These are phyloP conservation scores for Amphiprion clarkii DNA, from an alignment of 2,797 vertebrate genomes.

Conservation along the genomic window DNA sequence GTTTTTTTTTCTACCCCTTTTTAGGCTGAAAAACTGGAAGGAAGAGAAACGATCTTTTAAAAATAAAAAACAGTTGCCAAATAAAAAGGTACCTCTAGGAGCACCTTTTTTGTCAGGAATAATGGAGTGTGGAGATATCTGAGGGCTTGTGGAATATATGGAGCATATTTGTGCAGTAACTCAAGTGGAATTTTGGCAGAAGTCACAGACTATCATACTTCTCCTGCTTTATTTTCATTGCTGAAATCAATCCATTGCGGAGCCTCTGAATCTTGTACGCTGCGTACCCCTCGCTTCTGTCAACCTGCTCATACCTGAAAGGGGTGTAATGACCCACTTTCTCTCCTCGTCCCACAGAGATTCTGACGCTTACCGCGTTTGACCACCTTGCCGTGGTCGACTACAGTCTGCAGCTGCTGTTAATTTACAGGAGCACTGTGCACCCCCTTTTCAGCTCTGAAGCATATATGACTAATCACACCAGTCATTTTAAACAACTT, in stretches of 20 bases:
- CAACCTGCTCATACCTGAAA: conserved; percentile 72
- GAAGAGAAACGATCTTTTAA: conserved; percentile 12
- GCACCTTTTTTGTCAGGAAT: conserved; percentile 58
- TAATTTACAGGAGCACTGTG: conserved; percentile 81
- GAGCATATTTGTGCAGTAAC: conserved; percentile 69
- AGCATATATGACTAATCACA: conserved; percentile 89
- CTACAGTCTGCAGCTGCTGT: conserved; percentile 83
- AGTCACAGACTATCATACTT: conserved; percentile 57
- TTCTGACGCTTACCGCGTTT: conserved; percentile 79
- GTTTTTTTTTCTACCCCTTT: conserved; percentile 12
- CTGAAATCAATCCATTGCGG: conserved; percentile 65
- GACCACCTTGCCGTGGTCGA: conserved; percentile 83
- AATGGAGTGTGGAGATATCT: conserved; percentile 51
- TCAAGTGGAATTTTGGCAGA: conserved; percentile 69
- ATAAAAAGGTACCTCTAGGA: conserved; percentile 45
- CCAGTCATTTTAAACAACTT: conserved; percentile 88
- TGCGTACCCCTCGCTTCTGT: conserved; percentile 58
- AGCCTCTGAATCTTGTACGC: conserved; percentile 65
- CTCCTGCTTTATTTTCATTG: conserved; percentile 67
- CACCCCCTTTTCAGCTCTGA: conserved; percentile 74
- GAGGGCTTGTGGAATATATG: conserved; percentile 64
- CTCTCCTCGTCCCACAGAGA: conserved; percentile 74
- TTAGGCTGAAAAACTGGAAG: neutral
- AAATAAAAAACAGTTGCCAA: conserved; percentile 31
- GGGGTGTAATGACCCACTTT: conserved; percentile 86